Evolutionary conservation across 2,113 vertebrate genomes (phyloP).

Genomic region (Ctenodactylus gundi): DNA sequence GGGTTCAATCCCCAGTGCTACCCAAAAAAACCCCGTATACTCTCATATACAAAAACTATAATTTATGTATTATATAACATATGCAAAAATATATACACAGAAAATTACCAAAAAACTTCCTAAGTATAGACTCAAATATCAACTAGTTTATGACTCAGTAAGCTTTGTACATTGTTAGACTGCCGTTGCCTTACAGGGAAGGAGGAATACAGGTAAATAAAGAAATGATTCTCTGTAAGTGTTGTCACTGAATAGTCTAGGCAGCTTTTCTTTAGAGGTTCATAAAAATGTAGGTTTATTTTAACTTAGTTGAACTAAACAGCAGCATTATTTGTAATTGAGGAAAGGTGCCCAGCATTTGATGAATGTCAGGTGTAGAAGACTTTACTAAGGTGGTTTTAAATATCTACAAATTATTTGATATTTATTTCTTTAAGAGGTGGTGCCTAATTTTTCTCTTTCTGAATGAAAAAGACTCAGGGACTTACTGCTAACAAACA

Average conservation of each 20-base stretch:
- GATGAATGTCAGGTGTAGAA: neutral
- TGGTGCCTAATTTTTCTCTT: neutral
- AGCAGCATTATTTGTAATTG: neutral
- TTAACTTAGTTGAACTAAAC: neutral
- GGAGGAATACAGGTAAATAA: neutral
- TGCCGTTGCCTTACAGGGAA: neutral
- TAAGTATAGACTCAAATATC: neutral
- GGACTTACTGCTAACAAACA: neutral
- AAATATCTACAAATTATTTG: neutral
- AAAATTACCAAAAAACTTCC: neutral
- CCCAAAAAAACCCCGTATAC: too few species aligned
- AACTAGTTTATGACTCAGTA: neutral
- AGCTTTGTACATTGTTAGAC: neutral
- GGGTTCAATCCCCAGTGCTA: neutral
- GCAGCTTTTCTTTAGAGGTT: neutral
- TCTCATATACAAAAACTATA: neutral
- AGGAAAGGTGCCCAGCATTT: neutral
- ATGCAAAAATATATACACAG: neutral
- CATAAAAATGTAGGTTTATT: neutral
- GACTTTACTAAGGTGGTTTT: neutral
- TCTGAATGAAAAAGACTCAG: neutral
- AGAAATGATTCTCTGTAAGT: neutral
- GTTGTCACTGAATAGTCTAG: neutral
- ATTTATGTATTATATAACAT: neutral
- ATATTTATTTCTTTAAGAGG: neutral